phyloP scores from a whole-genome alignment of 2,888 invertebrate species.

The Leptopilina drosophilae region DNA sequence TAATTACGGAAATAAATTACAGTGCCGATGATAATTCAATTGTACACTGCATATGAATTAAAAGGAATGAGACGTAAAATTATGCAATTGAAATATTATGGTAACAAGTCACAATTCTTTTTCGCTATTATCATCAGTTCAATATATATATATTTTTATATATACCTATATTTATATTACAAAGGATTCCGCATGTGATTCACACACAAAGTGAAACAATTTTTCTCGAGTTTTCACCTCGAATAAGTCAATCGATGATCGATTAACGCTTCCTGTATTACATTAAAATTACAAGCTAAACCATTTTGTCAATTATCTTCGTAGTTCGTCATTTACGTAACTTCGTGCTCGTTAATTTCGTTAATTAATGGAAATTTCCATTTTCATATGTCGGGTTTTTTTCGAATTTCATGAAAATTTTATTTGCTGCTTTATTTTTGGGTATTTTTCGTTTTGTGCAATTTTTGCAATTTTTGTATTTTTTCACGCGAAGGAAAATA shows the following conservation, averaged over 20 bases:
- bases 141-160: not conserved
- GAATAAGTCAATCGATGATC: slow-evolving; percentile 1
- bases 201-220: not conserved
- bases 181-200: slow-evolving; percentile 5
- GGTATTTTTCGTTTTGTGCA: no score
- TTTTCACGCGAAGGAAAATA: no score
- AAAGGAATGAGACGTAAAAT: not conserved
- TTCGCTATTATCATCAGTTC: not conserved
- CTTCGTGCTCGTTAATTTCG: not conserved
- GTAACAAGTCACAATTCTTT: slow-evolving; percentile 25
- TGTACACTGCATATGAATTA: not conserved
- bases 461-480: no score
- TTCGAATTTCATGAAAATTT: no score
- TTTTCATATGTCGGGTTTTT: no score
- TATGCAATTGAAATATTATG: not conserved
- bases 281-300: slow-evolving; percentile 11
- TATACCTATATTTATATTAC: not conserved
- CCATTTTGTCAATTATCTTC: slow-evolving; percentile 7
- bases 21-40: no score
- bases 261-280: not conserved
- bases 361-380: not conserved
- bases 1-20: no score
- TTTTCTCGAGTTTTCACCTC: not conserved
- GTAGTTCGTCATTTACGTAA: not conserved
- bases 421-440: no score